These are phyloP conservation scores for Zoanthus sociatus DNA, from an alignment of 92 coral and sea anemone genomes.

Conservation along the genomic window DNA sequence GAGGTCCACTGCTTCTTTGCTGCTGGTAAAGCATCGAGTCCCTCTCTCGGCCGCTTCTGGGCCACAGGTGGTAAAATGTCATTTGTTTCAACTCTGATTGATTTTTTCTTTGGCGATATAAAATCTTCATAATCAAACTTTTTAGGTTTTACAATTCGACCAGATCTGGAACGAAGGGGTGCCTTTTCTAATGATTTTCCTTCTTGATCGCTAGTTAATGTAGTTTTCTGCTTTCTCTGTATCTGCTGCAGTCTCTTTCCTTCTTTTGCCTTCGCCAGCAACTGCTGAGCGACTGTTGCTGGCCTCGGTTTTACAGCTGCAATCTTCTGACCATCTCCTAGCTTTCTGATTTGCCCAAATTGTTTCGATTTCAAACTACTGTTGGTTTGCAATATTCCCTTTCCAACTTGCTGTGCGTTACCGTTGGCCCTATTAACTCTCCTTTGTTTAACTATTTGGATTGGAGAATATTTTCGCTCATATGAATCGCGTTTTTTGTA, in stretches of 20 bases:
- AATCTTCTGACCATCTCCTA: slow-evolving; percentile 19
- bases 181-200: slow-evolving; percentile 37
- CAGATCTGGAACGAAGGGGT: slow-evolving; percentile 91
- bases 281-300: slow-evolving; percentile 82
- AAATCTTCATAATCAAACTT: slow-evolving; percentile 95
- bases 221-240: slow-evolving; percentile 64
- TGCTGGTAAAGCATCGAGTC: slow-evolving; percentile 67
- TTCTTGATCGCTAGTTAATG: slow-evolving; percentile 40
- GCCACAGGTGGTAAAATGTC: slow-evolving; percentile 36
- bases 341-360: slow-evolving; percentile 1
- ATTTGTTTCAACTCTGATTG: slow-evolving; percentile 9
- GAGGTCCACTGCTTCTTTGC: slow-evolving; percentile 63
- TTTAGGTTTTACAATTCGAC: slow-evolving; percentile 97
- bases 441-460: slow-evolving; percentile 45
- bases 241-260: slow-evolving; percentile 80
- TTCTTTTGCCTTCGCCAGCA: slow-evolving; percentile 93
- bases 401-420: slow-evolving; percentile 66
- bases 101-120: slow-evolving; percentile 65
- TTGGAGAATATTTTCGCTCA: slow-evolving; percentile 81
- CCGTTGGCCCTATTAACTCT: background rate
- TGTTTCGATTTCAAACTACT: slow-evolving; percentile 27
- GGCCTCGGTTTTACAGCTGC: slow-evolving; percentile 64
- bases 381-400: slow-evolving; percentile 38
- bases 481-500: slow-evolving; percentile 96
- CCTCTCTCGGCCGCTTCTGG: slow-evolving; percentile 74